Evolutionary conservation across 1,140 invertebrate species (phyloP).

Genomic region (Drosophila melanica): DNA sequence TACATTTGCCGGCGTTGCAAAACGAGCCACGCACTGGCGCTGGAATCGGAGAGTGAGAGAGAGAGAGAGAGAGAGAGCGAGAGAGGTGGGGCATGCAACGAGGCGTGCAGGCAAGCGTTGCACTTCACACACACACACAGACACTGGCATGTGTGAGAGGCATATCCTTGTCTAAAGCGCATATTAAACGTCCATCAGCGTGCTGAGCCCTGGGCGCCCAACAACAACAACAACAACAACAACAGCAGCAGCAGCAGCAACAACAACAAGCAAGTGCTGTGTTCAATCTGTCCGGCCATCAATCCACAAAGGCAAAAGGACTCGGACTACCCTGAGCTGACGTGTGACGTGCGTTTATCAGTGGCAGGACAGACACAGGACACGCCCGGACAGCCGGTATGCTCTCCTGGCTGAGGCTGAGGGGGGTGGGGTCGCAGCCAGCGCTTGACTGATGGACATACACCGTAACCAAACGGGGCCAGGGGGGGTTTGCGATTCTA

Average conservation of each 20-base stretch:
- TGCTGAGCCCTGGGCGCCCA: neutral
- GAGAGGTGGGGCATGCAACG: too few species aligned
- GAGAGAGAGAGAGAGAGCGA: too few species aligned
- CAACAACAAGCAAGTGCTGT: conserved; percentile 32
- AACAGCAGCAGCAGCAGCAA: neutral
- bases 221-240: neutral
- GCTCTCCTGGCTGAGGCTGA: neutral
- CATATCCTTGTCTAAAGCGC: conserved; percentile 70
- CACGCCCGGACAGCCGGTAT: conserved; percentile 19
- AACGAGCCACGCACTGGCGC: conserved; percentile 61
- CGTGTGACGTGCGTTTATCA: conserved; percentile 79
- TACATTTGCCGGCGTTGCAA: conserved; percentile 76
- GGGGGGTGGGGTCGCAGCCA: neutral
- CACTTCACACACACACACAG: conserved; percentile 46
- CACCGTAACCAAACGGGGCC: neutral
- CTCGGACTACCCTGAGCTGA: conserved; percentile 60
- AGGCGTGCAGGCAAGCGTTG: conserved; percentile 40
- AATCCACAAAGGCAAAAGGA: conserved; percentile 73
- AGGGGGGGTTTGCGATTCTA: neutral
- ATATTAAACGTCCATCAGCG: conserved; percentile 77
- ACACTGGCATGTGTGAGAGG: conserved; percentile 15
- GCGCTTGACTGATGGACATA: conserved; percentile 55
- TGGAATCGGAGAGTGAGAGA: neutral
- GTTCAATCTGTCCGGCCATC: conserved; percentile 77
- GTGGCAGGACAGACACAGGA: conserved; percentile 50